phyloP scores from a whole-genome alignment of 2,888 invertebrate genomes.

The Ophion costatus region DNA sequence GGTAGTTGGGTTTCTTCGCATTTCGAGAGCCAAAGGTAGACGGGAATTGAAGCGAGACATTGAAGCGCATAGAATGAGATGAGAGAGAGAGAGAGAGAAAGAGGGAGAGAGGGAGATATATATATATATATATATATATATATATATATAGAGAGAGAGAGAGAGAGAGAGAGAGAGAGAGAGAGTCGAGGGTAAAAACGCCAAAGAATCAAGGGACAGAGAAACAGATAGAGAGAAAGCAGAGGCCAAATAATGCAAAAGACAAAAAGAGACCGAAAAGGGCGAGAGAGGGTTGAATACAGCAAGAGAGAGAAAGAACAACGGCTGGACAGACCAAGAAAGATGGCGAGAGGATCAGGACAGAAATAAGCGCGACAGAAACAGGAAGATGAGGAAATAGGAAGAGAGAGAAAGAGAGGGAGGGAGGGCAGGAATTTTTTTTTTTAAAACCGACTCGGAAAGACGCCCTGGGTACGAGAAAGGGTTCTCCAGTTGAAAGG shows the following conservation, averaged over 20 bases:
- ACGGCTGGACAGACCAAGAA: neutral
- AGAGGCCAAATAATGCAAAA: neutral
- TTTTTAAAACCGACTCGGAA: slow-evolving; percentile 53
- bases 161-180: slow-evolving; percentile 6
- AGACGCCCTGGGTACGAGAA: slow-evolving; percentile 56
- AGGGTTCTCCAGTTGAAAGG: slow-evolving; percentile 62
- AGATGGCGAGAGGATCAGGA: neutral
- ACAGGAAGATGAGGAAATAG: slow-evolving; percentile 7
- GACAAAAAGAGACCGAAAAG: slow-evolving; percentile 7
- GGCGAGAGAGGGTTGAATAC: slow-evolving; percentile 30
- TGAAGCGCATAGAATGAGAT: slow-evolving; percentile 20
- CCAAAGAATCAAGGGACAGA: too few relatives aligned
- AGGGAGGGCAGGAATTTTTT: slow-evolving; percentile 27
- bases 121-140: too few relatives aligned
- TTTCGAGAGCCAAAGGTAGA: slow-evolving; percentile 52
- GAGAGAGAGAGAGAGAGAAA: slow-evolving; percentile 4
- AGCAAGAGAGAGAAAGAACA: slow-evolving; percentile 15
- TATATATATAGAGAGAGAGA: neutral
- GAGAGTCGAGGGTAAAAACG: too few relatives aligned
- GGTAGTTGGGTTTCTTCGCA: slow-evolving; percentile 44
- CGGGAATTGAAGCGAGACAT: slow-evolving; percentile 30
- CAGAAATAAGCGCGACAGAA: slow-evolving; percentile 28
- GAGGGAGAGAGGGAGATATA: neutral
- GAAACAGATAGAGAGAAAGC: neutral
- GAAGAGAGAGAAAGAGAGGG: slow-evolving; percentile 32